Evolutionary conservation across 2,888 invertebrate genomes (phyloP).

Genomic region (Sminthurinus aureus): DNA sequence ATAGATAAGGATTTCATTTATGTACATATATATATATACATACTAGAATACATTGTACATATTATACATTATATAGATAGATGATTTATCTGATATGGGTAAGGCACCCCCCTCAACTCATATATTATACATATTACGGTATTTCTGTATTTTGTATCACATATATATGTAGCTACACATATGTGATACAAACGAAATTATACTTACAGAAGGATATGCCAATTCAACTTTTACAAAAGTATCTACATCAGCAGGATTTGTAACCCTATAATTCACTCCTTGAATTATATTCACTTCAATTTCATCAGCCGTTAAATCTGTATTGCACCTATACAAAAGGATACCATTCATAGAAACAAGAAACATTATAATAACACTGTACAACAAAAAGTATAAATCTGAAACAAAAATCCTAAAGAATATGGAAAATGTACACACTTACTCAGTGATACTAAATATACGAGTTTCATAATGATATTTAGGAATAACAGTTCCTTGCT

Average conservation of each 20-base stretch:
- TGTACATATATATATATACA: no score
- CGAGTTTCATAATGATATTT: conserved; percentile 93
- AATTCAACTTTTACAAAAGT: conserved; percentile 94
- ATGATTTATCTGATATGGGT: no score
- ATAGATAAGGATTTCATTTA: neutral
- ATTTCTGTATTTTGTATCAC: no score
- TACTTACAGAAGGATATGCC: conserved; percentile 82
- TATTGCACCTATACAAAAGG: conserved; percentile 71
- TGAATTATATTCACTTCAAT: conserved; percentile 84
- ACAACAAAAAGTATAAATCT: no score
- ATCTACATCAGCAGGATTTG: conserved; percentile 86
- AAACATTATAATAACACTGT: conserved; percentile 27
- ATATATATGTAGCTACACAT: no score
- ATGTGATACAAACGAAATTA: neutral
- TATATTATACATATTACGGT: no score
- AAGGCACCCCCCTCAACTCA: no score
- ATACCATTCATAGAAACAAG: neutral
- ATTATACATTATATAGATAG: no score
- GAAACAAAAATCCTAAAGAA: no score
- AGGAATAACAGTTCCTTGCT: conserved; percentile 70
- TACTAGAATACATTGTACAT: no score
- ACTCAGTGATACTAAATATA: conserved; percentile 89
- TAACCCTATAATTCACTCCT: conserved; percentile 85
- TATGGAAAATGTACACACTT: conserved; percentile 61
- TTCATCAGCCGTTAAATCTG: conserved; percentile 91